Conservation (phyloP, 1,140 invertebrate genomes). For the Tetragnatha versicolor region DNA sequence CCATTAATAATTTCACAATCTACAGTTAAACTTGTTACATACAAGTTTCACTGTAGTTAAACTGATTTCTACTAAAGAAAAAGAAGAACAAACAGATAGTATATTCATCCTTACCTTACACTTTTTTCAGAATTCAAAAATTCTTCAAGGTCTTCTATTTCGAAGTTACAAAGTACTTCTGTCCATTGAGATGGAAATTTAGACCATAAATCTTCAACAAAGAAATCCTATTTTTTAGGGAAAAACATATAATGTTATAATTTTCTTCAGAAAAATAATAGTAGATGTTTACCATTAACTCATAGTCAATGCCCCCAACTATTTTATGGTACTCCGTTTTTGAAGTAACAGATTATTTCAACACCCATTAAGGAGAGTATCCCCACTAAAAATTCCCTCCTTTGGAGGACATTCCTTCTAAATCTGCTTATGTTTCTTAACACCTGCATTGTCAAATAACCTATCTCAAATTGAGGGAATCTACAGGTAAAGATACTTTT, state of each 20-base stretch:
- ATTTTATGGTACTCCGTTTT: background rate
- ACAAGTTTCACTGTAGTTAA: background rate
- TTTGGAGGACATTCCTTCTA: too few species aligned
- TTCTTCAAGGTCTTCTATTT: conserved; percentile 55
- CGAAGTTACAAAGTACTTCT: conserved; percentile 55
- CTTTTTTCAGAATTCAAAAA: conserved; percentile 48
- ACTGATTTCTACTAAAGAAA: background rate
- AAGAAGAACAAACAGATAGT: background rate
- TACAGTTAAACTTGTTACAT: too few species aligned
- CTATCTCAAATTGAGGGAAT: too few species aligned
- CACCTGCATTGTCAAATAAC: too few species aligned
- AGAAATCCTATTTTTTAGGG: conserved; percentile 61
- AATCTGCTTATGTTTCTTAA: too few species aligned
- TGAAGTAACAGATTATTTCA: background rate
- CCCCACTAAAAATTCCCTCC: too few species aligned
- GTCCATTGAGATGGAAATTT: conserved; percentile 59
- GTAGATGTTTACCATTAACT: too few species aligned
- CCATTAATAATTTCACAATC: background rate
- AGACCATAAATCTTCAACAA: conserved; percentile 60
- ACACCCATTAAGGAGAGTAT: background rate
- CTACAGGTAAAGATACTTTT: too few species aligned
- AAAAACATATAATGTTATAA: background rate
- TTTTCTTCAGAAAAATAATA: background rate
- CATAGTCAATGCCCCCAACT: background rate
- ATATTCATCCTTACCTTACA: background rate